Evolutionary conservation across 2,113 vertebrate genomes (phyloP), one percentile per base, ranked within the genome.

Genomic region (Octodon degus): DNA sequence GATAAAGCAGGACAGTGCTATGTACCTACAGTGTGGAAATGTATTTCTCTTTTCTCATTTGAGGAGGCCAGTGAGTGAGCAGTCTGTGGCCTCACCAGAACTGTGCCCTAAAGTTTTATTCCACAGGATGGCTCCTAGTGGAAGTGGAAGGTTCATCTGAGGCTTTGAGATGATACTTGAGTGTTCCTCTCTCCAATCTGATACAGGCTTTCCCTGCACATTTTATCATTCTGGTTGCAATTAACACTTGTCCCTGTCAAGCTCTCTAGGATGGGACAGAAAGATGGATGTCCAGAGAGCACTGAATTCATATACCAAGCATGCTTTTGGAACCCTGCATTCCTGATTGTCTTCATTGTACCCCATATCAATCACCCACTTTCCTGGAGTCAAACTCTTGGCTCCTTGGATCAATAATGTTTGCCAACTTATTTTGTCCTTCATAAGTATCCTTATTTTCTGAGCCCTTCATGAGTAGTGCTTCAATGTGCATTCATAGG

Each of bases 11-110:
- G 37, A 58, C 70, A 63, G 16, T 40, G 22, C 22, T n/a, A 8
- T 19, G 19, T 20, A 8, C 10, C 1, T 32, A 1, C 37, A 24
- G 1, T 63, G 0, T 58, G 17, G 30, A 14, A 2, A 25, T 37
- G 24, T 22, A 0, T 2, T 22, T 79, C 27, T 10, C 34, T 70
- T 37, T 50, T 47, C 58, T 60, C 4, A 1, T 2, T 63, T 92
- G 60, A 2, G 9, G 53, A 65, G 27, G 1, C 25, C 17, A n/a
- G 40, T 47, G 40, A 74, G 0, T 43, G 25, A 62, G 11, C 19
- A 40, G 7, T 22, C 0, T 43, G 67, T 55, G 27, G 27, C 50
- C 40, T 72, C 22, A n/a, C 32, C 5, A 34, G 53, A 81, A 62
- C 5, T 68, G 37, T 63, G 10, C 1, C 2, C 27, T 50, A 16